phyloP scores from a whole-genome alignment of 1,140 invertebrate genomes.

The Bombus affinis region DNA sequence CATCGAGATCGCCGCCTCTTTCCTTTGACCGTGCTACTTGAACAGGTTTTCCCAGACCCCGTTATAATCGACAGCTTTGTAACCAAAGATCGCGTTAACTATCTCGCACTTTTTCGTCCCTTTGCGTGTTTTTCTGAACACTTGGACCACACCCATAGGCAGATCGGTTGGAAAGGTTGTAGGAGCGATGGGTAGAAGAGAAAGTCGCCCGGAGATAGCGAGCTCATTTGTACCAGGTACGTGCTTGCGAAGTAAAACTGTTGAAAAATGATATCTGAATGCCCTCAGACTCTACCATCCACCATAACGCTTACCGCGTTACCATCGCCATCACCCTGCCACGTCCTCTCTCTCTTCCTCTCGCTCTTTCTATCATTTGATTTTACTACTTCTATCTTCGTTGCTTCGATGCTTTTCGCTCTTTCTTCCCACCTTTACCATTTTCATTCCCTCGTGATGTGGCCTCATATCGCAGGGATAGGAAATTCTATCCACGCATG shows the following conservation, averaged over 20 bases:
- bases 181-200: slow-evolving; percentile 9
- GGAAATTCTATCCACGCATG: slow-evolving; percentile 58
- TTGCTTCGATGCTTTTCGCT: slow-evolving; percentile 10
- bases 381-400: background rate
- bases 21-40: slow-evolving; percentile 1
- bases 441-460: slow-evolving; percentile 9
- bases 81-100: background rate
- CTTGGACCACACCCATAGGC: slow-evolving; percentile 45
- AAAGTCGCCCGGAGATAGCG: slow-evolving; percentile 64
- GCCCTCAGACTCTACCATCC: slow-evolving; percentile 43
- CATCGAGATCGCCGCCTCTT: background rate
- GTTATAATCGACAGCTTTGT: slow-evolving; percentile 21
- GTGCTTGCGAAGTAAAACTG: slow-evolving; percentile 70
- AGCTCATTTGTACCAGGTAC: slow-evolving; percentile 72
- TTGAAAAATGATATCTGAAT: slow-evolving; percentile 77
- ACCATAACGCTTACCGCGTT: slow-evolving; percentile 50
- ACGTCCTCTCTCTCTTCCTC: slow-evolving; percentile 3
- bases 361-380: background rate
- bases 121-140: slow-evolving; percentile 32
- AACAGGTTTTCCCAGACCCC: slow-evolving; percentile 14
- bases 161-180: slow-evolving; percentile 40
- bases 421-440: background rate
- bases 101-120: slow-evolving; percentile 13
- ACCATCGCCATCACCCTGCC: slow-evolving; percentile 38
- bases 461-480: slow-evolving; percentile 62